A percentile compares a stretch with the other conserved stretches of the same genome.
Conservation (phyloP, 2,797 vertebrate species). For the Morus bassanus region DNA sequence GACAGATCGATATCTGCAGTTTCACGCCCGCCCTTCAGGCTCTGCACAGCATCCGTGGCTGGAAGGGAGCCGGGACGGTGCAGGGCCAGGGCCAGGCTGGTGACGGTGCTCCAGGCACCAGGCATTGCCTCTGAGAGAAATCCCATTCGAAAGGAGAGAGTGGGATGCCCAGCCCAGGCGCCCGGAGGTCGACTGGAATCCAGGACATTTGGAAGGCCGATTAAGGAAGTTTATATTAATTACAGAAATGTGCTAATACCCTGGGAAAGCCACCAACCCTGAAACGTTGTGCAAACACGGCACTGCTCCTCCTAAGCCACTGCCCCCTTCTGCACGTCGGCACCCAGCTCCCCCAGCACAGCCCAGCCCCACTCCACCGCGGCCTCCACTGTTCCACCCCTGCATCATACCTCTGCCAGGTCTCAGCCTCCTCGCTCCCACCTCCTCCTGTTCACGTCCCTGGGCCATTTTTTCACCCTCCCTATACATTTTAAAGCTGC, state of each 20-base stretch:
- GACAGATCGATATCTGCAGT: background rate
- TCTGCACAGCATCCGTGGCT: rapidly evolving
- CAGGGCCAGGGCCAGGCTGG: background rate
- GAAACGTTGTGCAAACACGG: background rate
- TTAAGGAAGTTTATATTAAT: background rate
- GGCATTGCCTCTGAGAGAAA: background rate
- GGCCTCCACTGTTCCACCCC: background rate
- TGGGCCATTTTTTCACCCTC: rapidly evolving
- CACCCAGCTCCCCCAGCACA: background rate
- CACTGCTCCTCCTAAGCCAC: background rate
- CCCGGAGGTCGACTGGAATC: background rate
- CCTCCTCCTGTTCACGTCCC: background rate
- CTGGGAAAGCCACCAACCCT: background rate
- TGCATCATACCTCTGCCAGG: background rate
- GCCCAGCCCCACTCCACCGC: background rate
- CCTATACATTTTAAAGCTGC: background rate
- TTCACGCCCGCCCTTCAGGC: background rate
- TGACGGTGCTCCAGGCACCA: background rate
- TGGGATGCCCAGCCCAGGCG: background rate
- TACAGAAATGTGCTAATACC: background rate
- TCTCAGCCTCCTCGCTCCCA: background rate
- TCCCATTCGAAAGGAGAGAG: background rate
- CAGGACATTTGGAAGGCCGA: background rate
- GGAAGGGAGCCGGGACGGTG: background rate
- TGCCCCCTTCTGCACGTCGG: background rate